These are phyloP conservation scores for Cardiocondyla obscurior DNA, from an alignment of 1,140 invertebrate species.

Conservation along the genomic window DNA sequence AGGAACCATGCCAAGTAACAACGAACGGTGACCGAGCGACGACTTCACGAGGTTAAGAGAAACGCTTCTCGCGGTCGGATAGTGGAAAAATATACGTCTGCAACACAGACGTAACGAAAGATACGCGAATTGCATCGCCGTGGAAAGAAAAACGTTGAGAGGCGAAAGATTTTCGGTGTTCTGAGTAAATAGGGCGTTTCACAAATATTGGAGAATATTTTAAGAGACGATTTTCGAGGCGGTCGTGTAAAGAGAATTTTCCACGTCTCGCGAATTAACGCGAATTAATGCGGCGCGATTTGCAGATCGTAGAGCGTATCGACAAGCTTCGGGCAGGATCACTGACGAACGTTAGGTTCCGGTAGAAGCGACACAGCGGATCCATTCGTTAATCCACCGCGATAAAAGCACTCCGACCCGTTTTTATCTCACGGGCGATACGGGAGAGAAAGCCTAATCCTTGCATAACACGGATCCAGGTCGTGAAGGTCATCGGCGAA, in stretches of 20 bases:
- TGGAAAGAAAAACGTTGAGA: background rate
- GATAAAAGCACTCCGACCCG: conserved; percentile 35
- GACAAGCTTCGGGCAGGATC: conserved; percentile 23
- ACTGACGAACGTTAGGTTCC: background rate
- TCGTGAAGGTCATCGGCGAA: background rate
- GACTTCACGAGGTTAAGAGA: background rate
- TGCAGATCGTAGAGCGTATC: conserved; percentile 10
- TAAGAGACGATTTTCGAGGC: background rate
- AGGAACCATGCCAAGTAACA: conserved; percentile 34
- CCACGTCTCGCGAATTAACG: background rate
- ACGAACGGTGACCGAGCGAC: conserved; percentile 4
- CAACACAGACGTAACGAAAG: background rate
- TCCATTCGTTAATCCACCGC: conserved; percentile 48
- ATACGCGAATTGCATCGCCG: background rate
- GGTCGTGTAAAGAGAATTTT: background rate
- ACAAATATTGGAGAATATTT: background rate
- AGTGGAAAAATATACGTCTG: conserved; percentile 16
- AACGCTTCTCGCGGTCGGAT: background rate
- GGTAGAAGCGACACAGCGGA: conserved; percentile 28
- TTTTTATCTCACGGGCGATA: conserved; percentile 37
- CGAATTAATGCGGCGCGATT: conserved; percentile 9
- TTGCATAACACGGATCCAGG: conserved; percentile 8
- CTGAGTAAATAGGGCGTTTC: background rate
- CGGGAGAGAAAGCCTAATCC: conserved; percentile 13
- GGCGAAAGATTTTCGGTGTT: background rate